Base-by-base conservation (phyloP, 2,113 vertebrate species). In the Oryzias melastigma region DNA sequence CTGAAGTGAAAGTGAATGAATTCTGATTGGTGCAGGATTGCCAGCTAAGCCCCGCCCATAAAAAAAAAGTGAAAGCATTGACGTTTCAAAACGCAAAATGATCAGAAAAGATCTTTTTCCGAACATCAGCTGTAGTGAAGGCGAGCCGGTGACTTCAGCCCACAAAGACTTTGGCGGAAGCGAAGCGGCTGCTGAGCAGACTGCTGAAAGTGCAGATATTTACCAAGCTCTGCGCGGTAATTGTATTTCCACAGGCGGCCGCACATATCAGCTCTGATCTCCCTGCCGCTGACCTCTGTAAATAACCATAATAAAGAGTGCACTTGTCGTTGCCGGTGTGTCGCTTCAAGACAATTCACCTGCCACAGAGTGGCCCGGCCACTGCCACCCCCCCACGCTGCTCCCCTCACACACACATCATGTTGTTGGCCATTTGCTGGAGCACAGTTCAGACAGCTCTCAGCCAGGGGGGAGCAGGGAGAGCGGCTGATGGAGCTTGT, bases 251-350 rank as follows among this genome's bases (percentile, higher is more conserved):
- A 35, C 70, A 81, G 81, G 71, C 81, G 70, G 63, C 79, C 76
- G 89, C 89, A 86, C 88, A 88, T 83, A 91, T 89, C 91, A 90
- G 91, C 87, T 75, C 80, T 71, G 73, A 88, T 78, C 82, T 83
- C 85, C 84, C 89, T 76, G 88, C 85, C 84, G 84, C 68, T 88
- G 71, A 89, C 88, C 84, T 84, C 82, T 63, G 75, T 81, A 71
- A 87, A 89, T 88, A 90, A 71, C 58, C 52, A 82, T 58, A 87
- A 83, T 77, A 88, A 89, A 88, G 67, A 76, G 68, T 17, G 42
- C 20, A 71, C 71, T 79, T 71, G 76, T 75, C 68, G 22, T 52
- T 43, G 46, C 60, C 51, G 64, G 43, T 54, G 55, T 67, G 77
- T 86, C 76, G 77, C 77, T 82, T 75, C 73, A 70, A 88, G 83